phyloP scores from a whole-genome alignment of 2,888 invertebrate species.

The Drosophila paranaensis region DNA sequence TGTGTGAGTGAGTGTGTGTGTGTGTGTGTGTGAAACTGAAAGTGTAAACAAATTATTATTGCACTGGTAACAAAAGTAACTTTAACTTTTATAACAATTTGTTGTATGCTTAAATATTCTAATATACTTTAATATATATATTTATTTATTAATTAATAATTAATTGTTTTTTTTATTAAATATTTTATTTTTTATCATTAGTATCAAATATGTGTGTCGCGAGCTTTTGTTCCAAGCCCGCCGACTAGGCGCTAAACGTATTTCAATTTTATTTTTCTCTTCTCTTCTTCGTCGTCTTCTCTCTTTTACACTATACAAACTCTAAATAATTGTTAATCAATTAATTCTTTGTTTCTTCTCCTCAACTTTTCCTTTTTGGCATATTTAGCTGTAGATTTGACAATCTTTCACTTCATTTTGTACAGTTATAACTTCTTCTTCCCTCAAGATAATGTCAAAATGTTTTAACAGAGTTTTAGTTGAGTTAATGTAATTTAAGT shows the following conservation, averaged over 20 bases:
- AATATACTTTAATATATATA: conserved; percentile 55
- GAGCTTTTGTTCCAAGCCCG: conserved; percentile 53
- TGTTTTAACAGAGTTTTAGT: conserved; percentile 56
- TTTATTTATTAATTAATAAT: conserved; percentile 68
- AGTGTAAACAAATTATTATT: conserved; percentile 53
- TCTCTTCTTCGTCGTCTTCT: neutral
- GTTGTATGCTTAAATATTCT: conserved; percentile 63
- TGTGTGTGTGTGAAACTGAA: conserved; percentile 42
- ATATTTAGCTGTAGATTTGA: conserved; percentile 84
- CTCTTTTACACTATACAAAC: conserved; percentile 65
- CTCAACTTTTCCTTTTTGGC: conserved; percentile 70
- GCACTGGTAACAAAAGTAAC: conserved; percentile 79
- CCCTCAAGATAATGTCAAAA: conserved; percentile 54
- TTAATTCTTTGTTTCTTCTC: conserved; percentile 39
- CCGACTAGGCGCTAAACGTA: conserved; percentile 75
- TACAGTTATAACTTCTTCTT: conserved; percentile 51
- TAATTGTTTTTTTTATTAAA: conserved; percentile 45
- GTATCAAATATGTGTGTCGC: conserved; percentile 74
- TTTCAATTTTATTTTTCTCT: conserved; percentile 18
- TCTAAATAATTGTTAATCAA: conserved; percentile 73
- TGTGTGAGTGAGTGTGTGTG: neutral
- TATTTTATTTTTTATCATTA: conserved; percentile 53
- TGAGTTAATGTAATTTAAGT: conserved; percentile 50
- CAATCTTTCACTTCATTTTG: conserved; percentile 64
- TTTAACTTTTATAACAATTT: conserved; percentile 78